Evolutionary conservation across 2,797 vertebrate genomes (phyloP), one percentile per base, ranked within the genome.

Genomic region (Moxostoma hubbsi): DNA sequence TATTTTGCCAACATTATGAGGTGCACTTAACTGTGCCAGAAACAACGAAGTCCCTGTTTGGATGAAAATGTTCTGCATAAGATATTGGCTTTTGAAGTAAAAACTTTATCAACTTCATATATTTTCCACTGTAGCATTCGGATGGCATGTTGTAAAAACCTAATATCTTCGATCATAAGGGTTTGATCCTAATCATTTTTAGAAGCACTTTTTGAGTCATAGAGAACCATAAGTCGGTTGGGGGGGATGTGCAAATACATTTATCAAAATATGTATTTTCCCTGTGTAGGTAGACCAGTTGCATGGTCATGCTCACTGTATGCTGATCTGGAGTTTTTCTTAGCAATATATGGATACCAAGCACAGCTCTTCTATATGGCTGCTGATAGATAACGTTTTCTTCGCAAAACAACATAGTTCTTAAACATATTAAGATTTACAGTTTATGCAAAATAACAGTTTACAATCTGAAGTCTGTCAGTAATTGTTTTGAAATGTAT

Each of bases 1-100:
- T 68, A 70, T 70, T 70, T 77, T 46, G 51, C 43, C 64, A 76
- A 53, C 54, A 6, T 7, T 76, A 18, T 54, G 47, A 69, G 36
- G 58, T 70, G n/a, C 49, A 54, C 16, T 76, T 49, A 15, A 50
- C 64, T 54, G 47, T 58, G 16, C 16, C 57, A 70, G 9, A 45
- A 69, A 61, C 50, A 18, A 46, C 7, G 9, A 63, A 63, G 5
- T 11, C 3, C 9, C 57, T 18, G 16, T 66, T 75, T 47, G n/a
- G 7, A 13, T 65, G 43, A 47, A 6, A 9, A 45, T 68, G 54
- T 59, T 68, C 46, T 47, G 46, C 24, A 0, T 45, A 47, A 62
- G 15, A 54, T 54, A 36, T 43, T 77, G 2, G 64, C 13, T 18
- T 36, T 12, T 50, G 8, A 24, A 58, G 36, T 49, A 24, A 47